Evolutionary conservation across 53 echinoderm and acorn worm genomes (phyloP), one percentile per base, ranked within the genome.

Genomic region (Astropecten irregularis): DNA sequence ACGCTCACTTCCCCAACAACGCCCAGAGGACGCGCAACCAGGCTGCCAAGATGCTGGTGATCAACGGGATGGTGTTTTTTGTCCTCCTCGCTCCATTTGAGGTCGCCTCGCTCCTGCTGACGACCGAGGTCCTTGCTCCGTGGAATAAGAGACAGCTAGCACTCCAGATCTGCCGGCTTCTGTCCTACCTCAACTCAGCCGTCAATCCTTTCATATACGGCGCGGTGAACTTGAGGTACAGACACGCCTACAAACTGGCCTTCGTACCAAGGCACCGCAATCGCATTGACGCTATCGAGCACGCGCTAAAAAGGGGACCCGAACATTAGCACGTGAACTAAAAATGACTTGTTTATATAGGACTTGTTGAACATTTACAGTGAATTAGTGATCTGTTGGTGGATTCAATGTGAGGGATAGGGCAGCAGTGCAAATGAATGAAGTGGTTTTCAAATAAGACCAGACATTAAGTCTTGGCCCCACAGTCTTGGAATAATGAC

Each of bases 151-250:
- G 29, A n/a, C 95, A 89, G 39, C 27, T 25, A 11, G 81, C 79
- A 18, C 51, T 83, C 5, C 90, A 87, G 83, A 62, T 88, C 0
- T 88, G 84, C 46, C 93, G 95, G 13, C 71, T 95, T 18, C 64
- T 93, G 20, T 88, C 88, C 1, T 95, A 95, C 51, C 65, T 93
- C 58, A 95, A 95, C 66, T 82, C 92, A 2, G 42, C 42, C 42
- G 42, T 42, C 42, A 42, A 42, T 11, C 42, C 42, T 42, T 11
- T 42, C 42, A 42, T 95, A 4, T 95, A 90, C 62, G 86, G 85
- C 47, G 31, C 87, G 46, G 53, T 79, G 8, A 95, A 88, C 46
- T 61, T 74, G 9, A 53, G 83, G 10, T 95, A 95, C 82, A 36
- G 95, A 9, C 68, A 65, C 14, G 93, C 92, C 19, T 95, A 82